phyloP scores from a whole-genome alignment of 2,797 vertebrate genomes.

The Naso thynnoides region DNA sequence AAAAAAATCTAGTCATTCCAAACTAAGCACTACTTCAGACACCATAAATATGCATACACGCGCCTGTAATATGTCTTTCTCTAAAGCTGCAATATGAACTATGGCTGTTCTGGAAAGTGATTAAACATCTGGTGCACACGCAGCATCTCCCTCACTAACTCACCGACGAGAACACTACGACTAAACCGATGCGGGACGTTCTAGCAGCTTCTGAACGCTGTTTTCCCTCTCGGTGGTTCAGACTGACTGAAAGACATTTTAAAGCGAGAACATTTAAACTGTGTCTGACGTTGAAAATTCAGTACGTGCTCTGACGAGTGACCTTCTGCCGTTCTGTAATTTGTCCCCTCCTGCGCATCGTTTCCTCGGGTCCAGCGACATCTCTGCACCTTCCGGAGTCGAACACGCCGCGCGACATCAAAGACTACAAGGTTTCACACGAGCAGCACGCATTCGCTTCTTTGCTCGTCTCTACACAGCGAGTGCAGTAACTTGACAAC shows the following conservation, averaged over 20 bases:
- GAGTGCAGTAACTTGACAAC: slow-evolving; percentile 51
- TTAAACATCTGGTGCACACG: slow-evolving; percentile 47
- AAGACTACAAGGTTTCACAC: slow-evolving; percentile 47
- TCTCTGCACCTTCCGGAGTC: slow-evolving; percentile 17
- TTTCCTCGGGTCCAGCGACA: slow-evolving; percentile 22
- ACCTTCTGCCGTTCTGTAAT: not conserved
- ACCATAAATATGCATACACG: slow-evolving; percentile 26
- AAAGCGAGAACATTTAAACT: slow-evolving; percentile 10
- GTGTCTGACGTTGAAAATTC: not conserved
- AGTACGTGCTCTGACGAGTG: not conserved
- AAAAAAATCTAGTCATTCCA: slow-evolving; percentile 3
- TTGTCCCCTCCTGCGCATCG: slow-evolving; percentile 3
- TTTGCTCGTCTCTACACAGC: slow-evolving; percentile 32
- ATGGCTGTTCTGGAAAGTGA: slow-evolving; percentile 58
- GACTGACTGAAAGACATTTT: not conserved
- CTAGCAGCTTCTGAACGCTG: slow-evolving; percentile 27
- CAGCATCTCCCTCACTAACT: slow-evolving; percentile 29
- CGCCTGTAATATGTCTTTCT: slow-evolving; percentile 26
- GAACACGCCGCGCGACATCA: slow-evolving; percentile 25
- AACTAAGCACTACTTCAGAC: slow-evolving; percentile 35
- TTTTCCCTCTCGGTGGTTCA: not conserved
- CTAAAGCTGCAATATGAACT: slow-evolving; percentile 34
- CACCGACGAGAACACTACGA: slow-evolving; percentile 1
- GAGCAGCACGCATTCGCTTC: slow-evolving; percentile 35
- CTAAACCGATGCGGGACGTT: slow-evolving; percentile 8